Evolutionary conservation across 2,888 invertebrate species (phyloP).

Genomic region (Pammene fasciana): DNA sequence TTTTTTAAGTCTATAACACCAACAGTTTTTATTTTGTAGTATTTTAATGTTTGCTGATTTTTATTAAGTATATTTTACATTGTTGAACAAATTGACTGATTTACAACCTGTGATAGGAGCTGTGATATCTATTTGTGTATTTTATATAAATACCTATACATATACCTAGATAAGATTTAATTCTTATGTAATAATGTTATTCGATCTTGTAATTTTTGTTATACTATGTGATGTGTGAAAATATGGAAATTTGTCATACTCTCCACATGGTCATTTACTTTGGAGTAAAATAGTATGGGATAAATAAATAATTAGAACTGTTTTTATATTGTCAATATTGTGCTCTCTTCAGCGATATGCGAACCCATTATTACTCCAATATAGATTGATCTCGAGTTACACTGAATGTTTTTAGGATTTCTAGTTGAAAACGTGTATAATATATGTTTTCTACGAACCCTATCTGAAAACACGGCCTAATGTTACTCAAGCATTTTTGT

Average conservation of each 20-base stretch:
- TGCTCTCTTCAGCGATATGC: too few relatives aligned
- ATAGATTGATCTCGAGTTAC: neutral
- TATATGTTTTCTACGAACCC: neutral
- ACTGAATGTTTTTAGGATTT: neutral
- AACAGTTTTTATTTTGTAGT: conserved; percentile 19
- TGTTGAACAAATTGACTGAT: conserved; percentile 9
- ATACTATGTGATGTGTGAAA: neutral
- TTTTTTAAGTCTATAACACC: conserved; percentile 24
- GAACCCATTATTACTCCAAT: too few relatives aligned
- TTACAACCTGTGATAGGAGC: conserved; percentile 13
- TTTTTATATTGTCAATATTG: too few relatives aligned
- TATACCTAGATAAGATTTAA: neutral
- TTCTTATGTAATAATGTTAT: neutral
- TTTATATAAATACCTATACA: conserved; percentile 2
- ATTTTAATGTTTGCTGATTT: conserved; percentile 5
- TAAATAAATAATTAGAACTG: too few relatives aligned
- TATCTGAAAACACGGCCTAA: too few relatives aligned
- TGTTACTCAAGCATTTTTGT: too few relatives aligned
- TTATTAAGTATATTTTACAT: neutral
- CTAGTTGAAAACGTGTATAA: neutral
- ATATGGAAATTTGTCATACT: neutral
- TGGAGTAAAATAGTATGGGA: too few relatives aligned
- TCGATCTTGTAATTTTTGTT: neutral
- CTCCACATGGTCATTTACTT: too few relatives aligned
- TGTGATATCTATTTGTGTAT: conserved; percentile 30